Conservation (phyloP, 2,888 invertebrate genomes). For the Acheta domesticus region DNA sequence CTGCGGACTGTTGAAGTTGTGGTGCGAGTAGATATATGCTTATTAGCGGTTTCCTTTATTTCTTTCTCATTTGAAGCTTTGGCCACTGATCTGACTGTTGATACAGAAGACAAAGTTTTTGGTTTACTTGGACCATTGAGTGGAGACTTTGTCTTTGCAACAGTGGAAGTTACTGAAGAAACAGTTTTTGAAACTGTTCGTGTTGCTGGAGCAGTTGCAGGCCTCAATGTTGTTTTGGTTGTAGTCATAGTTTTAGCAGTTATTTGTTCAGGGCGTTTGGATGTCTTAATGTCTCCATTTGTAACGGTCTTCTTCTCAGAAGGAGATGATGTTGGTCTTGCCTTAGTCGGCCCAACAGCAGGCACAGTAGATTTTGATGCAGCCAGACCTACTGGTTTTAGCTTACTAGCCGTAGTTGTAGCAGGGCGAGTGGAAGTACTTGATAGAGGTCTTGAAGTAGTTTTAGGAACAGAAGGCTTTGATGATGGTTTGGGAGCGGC, state of each 20-base stretch:
- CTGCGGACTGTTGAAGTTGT: conserved; percentile 41
- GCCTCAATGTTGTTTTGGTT: conserved; percentile 23
- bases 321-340: not conserved
- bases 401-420: conserved; percentile 34
- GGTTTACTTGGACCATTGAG: conserved; percentile 34
- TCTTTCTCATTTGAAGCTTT: conserved; percentile 54
- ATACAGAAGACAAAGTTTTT: conserved; percentile 37
- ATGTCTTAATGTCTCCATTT: conserved; percentile 38
- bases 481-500: conserved; percentile 28
- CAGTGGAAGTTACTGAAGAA: conserved; percentile 37
- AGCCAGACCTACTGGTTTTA: conserved; percentile 36
- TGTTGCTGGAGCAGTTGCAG: conserved; percentile 28
- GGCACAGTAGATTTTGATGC: conserved; percentile 37
- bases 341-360: conserved; percentile 27
- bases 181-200: conserved; percentile 31
- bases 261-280: conserved; percentile 24
- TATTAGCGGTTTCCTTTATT: conserved; percentile 67
- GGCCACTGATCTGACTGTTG: conserved; percentile 35
- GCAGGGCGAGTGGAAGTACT: conserved; percentile 37
- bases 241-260: conserved; percentile 22
- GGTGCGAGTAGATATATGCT: conserved; percentile 58
- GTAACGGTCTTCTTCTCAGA: conserved; percentile 39
- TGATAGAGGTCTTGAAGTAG: conserved; percentile 36
- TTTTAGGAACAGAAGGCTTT: conserved; percentile 29
- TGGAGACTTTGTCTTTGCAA: conserved; percentile 30